Evolutionary conservation across 2,113 vertebrate genomes (phyloP), one percentile per base, ranked within the genome.

Genomic region (Silurus asotus): DNA sequence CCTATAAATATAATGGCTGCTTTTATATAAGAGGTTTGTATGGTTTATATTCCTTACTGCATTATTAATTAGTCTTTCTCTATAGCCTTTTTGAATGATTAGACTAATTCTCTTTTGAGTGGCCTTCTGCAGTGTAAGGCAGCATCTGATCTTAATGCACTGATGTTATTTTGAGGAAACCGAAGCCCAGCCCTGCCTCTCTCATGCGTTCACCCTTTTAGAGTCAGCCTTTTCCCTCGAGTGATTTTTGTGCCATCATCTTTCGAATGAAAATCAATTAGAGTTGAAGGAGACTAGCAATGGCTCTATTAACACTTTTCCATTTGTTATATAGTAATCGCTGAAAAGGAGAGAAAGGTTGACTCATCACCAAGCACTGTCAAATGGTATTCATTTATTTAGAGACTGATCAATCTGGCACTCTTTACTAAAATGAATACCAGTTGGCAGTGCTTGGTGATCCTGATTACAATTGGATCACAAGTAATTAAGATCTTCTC

Each of bases 251-350:
- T 94, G 92, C 93, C 91, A 93, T 93, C 92, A 91, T 92, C 58
- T 87, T 87, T 92, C 92, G 91, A 94, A 94, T 94, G 93, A 92
- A 95, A 93, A 94, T 93, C 93, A 92, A 91, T 95, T 94, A 95
- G 92, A 90, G 88, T 88, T 92, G 88, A 88, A 90, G 91, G 87
- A 87, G 93, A 87, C 86, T 92, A 91, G 91, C 90, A 89, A 92
- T 93, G 88, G 92, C 92, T 94, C 88, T 89, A 91, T 92, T 93
- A 91, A 69, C 76, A 56, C 51, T 3, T 37, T 53, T 70, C 15
- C 3, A 61, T 65, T 69, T 74, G 49, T 88, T 45, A 62, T 81
- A 23, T 69, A 19, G 65, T 51, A 8, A 58, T 84, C 53, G 70
- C 48, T 28, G 67, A 11, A 56, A 75, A 59, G 45, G 25, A 72